Base-by-base conservation (phyloP, 2,113 vertebrate species). In the Cariama cristata region DNA sequence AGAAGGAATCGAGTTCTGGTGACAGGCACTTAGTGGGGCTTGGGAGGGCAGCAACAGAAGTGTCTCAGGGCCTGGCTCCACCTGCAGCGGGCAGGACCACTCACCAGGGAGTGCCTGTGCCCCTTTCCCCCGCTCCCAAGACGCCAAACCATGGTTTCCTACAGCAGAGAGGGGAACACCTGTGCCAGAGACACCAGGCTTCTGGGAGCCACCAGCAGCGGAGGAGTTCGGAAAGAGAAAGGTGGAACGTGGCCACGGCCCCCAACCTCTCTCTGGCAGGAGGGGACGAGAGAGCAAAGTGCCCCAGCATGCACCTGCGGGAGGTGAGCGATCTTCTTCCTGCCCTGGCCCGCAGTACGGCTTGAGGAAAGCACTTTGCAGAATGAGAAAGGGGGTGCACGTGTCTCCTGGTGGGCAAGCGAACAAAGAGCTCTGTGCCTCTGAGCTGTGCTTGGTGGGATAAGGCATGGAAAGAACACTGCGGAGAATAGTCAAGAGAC, bases 11-110 rank as follows among this genome's bases (percentile, higher is more conserved):
- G 84, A 96, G 92, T 96, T 94, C 91, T 90, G 95, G 97, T 97
- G 96, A 96, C 96, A 98, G 97, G 98, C 96, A 98, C 97, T 98
- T 98, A 95, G 95, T 96, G 92, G 95, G 97, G 96, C 88, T 96
- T 90, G 69, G 94, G 88, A 94, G 96, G 96, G 94, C 96, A 89
- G 94, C 90, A 64, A 84, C n/a, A 66, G 42, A 73, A 82, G 79
- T 52, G 80, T 82, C 86, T 90, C 50, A 45, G 90, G 86, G 88
- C 88, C 76, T 4, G 16, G 92, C 59, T 82, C 71, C 6, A 0
- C 62, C 33, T 6, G 59, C 64, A 64, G 83, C 0, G 1, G 58
- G 64, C 63, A 63, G 40, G 62, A 35, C 5, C 0, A 21, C 71
- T 88, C 85, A 77, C 30, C 0, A 0, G 38, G 68, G 73, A 93